Evolutionary conservation across 2,113 vertebrate species (phyloP), one percentile per base, ranked within the genome.

Genomic region (Notechis scutatus): DNA sequence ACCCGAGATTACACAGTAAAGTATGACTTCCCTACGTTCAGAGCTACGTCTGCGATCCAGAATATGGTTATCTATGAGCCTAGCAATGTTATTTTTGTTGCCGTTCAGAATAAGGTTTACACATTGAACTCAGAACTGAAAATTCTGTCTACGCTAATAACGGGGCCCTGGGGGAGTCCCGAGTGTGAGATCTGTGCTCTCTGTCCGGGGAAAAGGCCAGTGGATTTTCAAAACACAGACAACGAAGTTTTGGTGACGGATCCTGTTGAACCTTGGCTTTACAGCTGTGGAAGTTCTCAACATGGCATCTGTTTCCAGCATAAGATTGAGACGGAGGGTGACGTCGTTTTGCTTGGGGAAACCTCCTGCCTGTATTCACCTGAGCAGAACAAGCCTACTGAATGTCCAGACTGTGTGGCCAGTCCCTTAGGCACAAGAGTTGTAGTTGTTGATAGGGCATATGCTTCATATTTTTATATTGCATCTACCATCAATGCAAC

Each of bases 321-420:
- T 88, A 94, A 98, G 64, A 96, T 99, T 59, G 24, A 96, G 34
- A 64, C 87, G 0, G 5, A 0, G 0, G 91, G 50, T 0, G 24
- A 95, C 0, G 0, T 69, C 1, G 90, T 96, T 90, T 69, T 52
- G 89, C 94, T 98, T 56, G 9, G 0, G 0, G 50, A 88, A 4
- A 96, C 97, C 0, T 42, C 0, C 55, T 99, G 99, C 95, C 98
- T 99, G 93, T 99, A 98, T 95, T 97, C 97, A 0, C 95, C 96
- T 39, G 3, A 0, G 0, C 95, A 93, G 0, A 99, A 99, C 95
- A 96, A 93, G 5, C 98, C 98, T 0, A 81, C 91, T 0, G 97
- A 96, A 90, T 99, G 99, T 93, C 98, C 98, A 0, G 99, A 99
- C 96, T 99, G 99, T 10, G 97, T 99, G 91, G 98, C 98, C 64